Base-by-base conservation (phyloP, 2,888 invertebrate species). In the Drosophila lacicola region DNA sequence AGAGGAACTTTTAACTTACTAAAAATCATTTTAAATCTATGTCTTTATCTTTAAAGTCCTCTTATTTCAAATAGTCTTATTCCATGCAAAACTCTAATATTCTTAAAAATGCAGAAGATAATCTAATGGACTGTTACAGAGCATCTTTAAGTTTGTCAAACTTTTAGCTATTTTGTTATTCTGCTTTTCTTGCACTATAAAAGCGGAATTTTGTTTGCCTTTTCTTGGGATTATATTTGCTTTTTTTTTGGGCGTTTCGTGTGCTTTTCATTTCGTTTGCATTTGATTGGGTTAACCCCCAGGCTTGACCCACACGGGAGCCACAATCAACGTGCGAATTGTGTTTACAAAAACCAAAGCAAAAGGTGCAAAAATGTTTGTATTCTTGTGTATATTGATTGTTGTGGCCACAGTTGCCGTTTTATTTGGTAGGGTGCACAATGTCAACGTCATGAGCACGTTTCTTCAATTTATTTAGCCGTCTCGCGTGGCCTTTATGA, bases 401-500 rank as follows among this genome's bases (percentile, higher is more conserved):
- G 67, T 37, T 54, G 39, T 51, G 53, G 37, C 51, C 39, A 29
- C 37, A 42, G 39, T 66, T 44, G 8, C 19, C 36, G 3, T 45
- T 29, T 8, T 29, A 8, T 14, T 42, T 14, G 51, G n/a, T 41
- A 19, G 39, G 42, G 21, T 60, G 37, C 73, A 68, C 86, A 83
- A 83, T 87, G 88, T 87, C 88, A 86, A 78, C 82, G 74, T 71
- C 77, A 77, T 74, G 78, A 74, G 75, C 88, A 87, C 86, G 88
- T 86, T 86, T 84, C 70, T 74, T 70, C 78, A 82, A 84, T 87
- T 87, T 88, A 75, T 62, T 86, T 71, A 68, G 58, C 45, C 50
- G 14, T 50, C 58, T 71, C 66, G 67, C 64, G 68, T 63, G 74
- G 70, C 44, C 42, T 56, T 62, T 57, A 53, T 63, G 57, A 71